Conservation (phyloP, 1,140 invertebrate genomes). For the Melitaea cinxia region DNA sequence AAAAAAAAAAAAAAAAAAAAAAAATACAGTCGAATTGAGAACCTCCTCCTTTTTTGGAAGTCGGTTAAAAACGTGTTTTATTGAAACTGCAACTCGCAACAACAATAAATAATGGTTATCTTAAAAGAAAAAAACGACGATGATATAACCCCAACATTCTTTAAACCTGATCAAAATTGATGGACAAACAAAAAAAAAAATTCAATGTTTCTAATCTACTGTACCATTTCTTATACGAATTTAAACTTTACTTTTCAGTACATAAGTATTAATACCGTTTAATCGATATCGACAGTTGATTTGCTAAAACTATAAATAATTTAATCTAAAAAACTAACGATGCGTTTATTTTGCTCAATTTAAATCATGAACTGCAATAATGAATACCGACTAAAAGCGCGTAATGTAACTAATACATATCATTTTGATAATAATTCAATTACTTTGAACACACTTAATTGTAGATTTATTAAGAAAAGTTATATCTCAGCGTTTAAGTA, state of each 20-base stretch:
- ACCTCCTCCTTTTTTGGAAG: too few species aligned
- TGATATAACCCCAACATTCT: constrained; percentile 15
- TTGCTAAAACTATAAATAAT: constrained; percentile 1
- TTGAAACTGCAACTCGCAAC: not conserved
- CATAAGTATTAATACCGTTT: not conserved
- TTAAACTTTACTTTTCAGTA: not conserved
- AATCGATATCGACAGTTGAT: not conserved
- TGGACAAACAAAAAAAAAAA: constrained; percentile 21
- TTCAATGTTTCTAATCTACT: constrained; percentile 2
- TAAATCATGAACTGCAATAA: constrained; percentile 10
- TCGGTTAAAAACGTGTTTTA: constrained; percentile 8
- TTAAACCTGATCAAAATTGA: constrained; percentile 26
- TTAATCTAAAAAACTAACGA: not conserved
- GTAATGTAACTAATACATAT: not conserved
- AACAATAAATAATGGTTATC: constrained; percentile 39
- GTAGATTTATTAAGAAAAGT: too few species aligned
- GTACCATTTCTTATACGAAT: not conserved
- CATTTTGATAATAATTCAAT: not conserved
- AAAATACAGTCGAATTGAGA: not conserved
- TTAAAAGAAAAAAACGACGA: constrained; percentile 21
- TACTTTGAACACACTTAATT: not conserved
- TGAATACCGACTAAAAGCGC: not conserved
- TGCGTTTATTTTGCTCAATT: not conserved
- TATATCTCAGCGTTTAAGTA: too few species aligned
- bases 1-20: not conserved